Base-by-base conservation (phyloP, 2,797 vertebrate species). In the Clarias laeviceps region DNA sequence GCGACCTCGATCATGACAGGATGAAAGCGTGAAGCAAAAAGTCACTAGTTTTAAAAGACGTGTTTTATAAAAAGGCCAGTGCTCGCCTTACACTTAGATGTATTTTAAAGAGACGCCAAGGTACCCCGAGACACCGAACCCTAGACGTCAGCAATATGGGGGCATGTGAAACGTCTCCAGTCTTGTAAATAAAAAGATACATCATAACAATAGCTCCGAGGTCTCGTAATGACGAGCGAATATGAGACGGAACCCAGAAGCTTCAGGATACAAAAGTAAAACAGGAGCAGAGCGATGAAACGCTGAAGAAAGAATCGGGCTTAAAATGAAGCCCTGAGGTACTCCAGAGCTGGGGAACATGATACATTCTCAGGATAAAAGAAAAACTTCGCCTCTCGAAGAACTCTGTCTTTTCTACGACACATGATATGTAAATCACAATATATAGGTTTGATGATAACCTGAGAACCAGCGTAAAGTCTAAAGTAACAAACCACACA, bases 291-390 rank as follows among this genome's bases (percentile, higher is more conserved):
- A 4, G 32, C 8, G 57, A 20, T 50, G 20, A 29, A 56, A 54
- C n/a, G 2, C 7, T 22, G 54, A 78, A 2, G 2, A 78, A n/a
- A 37, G 20, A 62, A 62, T 24, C 12, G 22, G 76, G 20, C 76
- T 37, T 61, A 62, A 79, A 15, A 24, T n/a, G 6, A 61, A 79
- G n/a, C 32, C 57, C 76, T 79, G 76, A 62, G 76, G 57, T 61
- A 62, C 76, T 79, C 57, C 76, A n/a, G 22, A 62, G 5, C 4
- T 9, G 22, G 37, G 22, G 32, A 62, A 17, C 32, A 37, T 4
- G 12, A 34, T 61, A 5, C 22, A 45, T 73, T 29, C 17, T 18
- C 50, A 11, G 9, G 18, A 18, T 3, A 54, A 72, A 72, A 15
- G 3, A n/a, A 3, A 2, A 50, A 50, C 45, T 50, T 50, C 22